Evolutionary conservation across 2,113 vertebrate genomes (phyloP).

Genomic region (Lagenorhynchus albirostris): DNA sequence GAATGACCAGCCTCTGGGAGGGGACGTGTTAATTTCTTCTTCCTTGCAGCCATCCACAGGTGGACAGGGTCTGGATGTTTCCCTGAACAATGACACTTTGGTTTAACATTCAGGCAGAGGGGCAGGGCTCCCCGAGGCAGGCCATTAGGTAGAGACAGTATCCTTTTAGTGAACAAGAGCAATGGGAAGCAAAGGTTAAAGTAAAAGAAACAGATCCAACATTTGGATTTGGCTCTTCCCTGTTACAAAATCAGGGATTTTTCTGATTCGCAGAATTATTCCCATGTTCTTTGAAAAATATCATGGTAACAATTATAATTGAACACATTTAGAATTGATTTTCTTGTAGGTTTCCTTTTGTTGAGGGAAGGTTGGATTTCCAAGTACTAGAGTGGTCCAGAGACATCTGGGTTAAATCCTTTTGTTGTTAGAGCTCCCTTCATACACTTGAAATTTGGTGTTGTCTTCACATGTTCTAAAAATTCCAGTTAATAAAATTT

Average conservation of each 20-base stretch:
- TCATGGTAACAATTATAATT: not conserved
- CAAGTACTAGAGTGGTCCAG: not conserved
- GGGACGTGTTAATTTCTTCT: too few species aligned
- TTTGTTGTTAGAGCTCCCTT: not conserved
- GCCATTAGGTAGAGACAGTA: too few species aligned
- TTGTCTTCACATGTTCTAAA: not conserved
- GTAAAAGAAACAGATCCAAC: too few species aligned
- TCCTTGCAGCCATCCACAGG: too few species aligned
- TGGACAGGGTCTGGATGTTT: too few species aligned
- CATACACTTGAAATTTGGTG: not conserved
- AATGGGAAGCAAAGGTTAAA: too few species aligned
- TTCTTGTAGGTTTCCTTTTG: not conserved
- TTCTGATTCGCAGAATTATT: not conserved
- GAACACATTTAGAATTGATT: not conserved
- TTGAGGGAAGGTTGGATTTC: not conserved
- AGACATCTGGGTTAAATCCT: not conserved
- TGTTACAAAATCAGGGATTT: not conserved
- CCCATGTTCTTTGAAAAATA: not conserved
- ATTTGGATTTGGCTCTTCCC: too few species aligned
- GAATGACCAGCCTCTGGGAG: too few species aligned
- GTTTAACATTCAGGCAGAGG: too few species aligned
- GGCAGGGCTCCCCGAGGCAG: too few species aligned
- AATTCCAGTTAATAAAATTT: not conserved
- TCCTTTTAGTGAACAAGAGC: too few species aligned
- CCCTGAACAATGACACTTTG: too few species aligned